Evolutionary conservation across 2,888 invertebrate genomes (phyloP).

Genomic region (Drosophila melanocephala): DNA sequence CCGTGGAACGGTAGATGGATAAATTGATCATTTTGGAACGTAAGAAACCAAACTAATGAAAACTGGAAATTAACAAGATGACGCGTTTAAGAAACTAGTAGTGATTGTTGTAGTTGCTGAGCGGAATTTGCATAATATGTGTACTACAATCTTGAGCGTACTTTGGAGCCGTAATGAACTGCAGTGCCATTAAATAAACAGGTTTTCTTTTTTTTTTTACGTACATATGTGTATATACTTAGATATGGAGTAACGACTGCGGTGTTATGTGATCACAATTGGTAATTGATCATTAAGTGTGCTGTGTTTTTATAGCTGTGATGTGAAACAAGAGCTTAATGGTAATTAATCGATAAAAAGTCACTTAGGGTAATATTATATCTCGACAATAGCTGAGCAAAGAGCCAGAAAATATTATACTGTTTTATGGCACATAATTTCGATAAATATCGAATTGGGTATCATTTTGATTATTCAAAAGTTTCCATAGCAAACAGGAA

Average conservation of each 20-base stretch:
- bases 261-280: slow-evolving; percentile 16
- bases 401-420: background rate
- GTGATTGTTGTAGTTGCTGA: slow-evolving; percentile 1
- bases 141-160: background rate
- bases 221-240: slow-evolving; percentile 1
- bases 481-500: background rate
- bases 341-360: slow-evolving; percentile 12
- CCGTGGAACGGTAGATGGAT: slow-evolving; percentile 29
- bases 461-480: background rate
- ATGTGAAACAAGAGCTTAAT: slow-evolving; percentile 7
- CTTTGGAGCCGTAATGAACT: slow-evolving; percentile 6
- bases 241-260: slow-evolving; percentile 20
- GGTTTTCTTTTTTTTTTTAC: slow-evolving; percentile 3
- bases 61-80: slow-evolving; percentile 28
- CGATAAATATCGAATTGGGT: background rate
- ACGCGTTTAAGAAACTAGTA: slow-evolving; percentile 8
- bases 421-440: background rate
- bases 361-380: background rate
- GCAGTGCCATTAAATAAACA: slow-evolving; percentile 1
- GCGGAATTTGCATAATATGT: slow-evolving; percentile 26
- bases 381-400: background rate
- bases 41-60: slow-evolving; percentile 32
- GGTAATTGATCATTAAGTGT: slow-evolving; percentile 29
- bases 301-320: background rate
- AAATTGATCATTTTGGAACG: slow-evolving; percentile 19